Evolutionary conservation across 2,888 invertebrate species (phyloP).

Genomic region (Tetheella fluctuosa): DNA sequence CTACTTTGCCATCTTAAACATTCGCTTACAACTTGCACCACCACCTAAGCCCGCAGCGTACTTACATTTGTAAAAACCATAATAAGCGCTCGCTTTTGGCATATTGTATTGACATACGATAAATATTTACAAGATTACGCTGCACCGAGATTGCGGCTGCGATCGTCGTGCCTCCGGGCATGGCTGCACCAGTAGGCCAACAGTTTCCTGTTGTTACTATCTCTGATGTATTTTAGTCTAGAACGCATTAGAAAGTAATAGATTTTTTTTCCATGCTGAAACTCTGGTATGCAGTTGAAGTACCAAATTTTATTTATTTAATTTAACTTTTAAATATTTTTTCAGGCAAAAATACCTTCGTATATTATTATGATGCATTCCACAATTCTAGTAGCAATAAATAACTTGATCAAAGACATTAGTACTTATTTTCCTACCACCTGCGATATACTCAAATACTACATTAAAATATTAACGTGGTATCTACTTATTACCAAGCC

Average conservation of each 20-base stretch:
- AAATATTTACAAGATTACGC: constrained; percentile 77
- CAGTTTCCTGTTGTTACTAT: constrained; percentile 40
- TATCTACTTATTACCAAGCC: neutral
- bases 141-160: constrained; percentile 59
- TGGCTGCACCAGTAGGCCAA: constrained; percentile 39
- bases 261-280: neutral
- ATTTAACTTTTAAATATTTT: too few relatives aligned
- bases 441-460: neutral
- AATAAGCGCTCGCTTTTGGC: constrained; percentile 81
- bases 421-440: neutral
- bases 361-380: too few relatives aligned
- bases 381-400: too few relatives aligned
- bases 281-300: too few relatives aligned
- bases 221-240: constrained; percentile 12
- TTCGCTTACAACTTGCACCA: constrained; percentile 36
- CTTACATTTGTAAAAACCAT: constrained; percentile 80
- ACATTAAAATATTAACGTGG: neutral
- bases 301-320: too few relatives aligned
- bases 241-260: neutral
- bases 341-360: too few relatives aligned
- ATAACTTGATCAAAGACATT: neutral
- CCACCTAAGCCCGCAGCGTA: constrained; percentile 59
- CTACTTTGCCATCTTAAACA: neutral
- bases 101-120: constrained; percentile 82
- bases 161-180: constrained; percentile 52